Evolutionary conservation across 2,888 invertebrate species (phyloP), one percentile per base, ranked within the genome.

Genomic region (Dichetophora obliterata): DNA sequence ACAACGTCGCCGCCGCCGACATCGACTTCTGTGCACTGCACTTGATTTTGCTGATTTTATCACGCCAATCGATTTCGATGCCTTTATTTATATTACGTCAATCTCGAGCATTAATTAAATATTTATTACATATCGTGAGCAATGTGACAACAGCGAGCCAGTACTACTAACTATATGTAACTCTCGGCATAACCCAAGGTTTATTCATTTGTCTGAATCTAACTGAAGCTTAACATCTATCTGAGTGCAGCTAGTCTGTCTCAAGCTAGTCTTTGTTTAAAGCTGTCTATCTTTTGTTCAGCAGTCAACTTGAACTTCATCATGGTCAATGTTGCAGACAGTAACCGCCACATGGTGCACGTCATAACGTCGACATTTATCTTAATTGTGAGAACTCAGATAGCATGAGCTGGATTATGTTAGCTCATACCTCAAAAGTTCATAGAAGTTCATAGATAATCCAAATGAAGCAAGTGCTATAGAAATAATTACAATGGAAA

Each of bases 121-220:
- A 76, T 76, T 76, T 76, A 71, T 71, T 71, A 65, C 54, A 69
- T 72, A 85, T 84, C 84, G 85, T 84, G 85, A 85, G 84, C 84
- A 84, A 59, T 71, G 71, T 59, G 57, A 57, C 71, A 59, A 27
- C 37, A 57, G 22, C 57, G 37, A 69, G 19, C 11, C 69, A 19
- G 19, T 19, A 6, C 27, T 54, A n/a, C n/a, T n/a, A n/a, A n/a
- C n/a, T n/a, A n/a, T n/a, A 34, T 37, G 37, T 54, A n/a, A 16
- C 50, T 16, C 16, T 69, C 65, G n/a, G 19, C n/a, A 19, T 27
- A 50, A 8, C 52, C 57, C 37, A 14, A 77, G 78, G 78, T 72
- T 63, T 74, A 8, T 27, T 52, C 37, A 31, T 43, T 43, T 16
- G 71, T 59, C 37, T 19, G 57, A 8, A 57, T 31, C 34, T n/a